Base-by-base conservation (phyloP, 2,797 vertebrate species). In the Borostomias antarcticus region DNA sequence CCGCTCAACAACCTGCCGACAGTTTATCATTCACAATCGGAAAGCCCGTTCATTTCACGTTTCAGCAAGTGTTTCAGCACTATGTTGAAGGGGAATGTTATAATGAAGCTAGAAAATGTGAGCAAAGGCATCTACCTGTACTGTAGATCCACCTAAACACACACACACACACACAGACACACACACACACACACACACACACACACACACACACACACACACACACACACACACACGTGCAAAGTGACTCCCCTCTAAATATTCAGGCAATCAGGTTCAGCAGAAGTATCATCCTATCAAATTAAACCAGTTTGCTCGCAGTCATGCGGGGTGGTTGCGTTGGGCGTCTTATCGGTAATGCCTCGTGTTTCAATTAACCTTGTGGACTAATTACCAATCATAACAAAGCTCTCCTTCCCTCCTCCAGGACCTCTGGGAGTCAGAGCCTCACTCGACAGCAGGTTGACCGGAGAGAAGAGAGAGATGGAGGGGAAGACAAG, bases 291-390 rank as follows among this genome's bases (percentile, higher is more conserved):
- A 66, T 64, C 66, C 62, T 51, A 50, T 54, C 58, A 73, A 74
- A 68, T 79, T 48, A 63, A 30, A 29, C 1, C 67, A 67, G 66
- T 74, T 79, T 73, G 60, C 56, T 79, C 70, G 77, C 67, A 75
- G 69, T 82, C 81, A 77, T 80, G 54, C 68, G 62, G 54, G 57
- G 59, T 60, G 57, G 35, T 71, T 75, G 52, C 30, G 70, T 78
- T 79, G 64, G 60, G 59, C 23, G 75, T 64, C 48, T 73, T 77
- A 82, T 82, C 79, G 75, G 69, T 65, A 79, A 81, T 58, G 70
- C n/a, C 57, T 70, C 25, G 21, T 76, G 72, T 74, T 80, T 80
- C 78, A 69, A 87, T 88, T 86, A 85, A 86, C 78, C 81, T 81
- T 80, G 73, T 51, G 52, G 70, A 75, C 66, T 78, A 79, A 84